phyloP scores from a whole-genome alignment of 2,888 invertebrate species.

The Tipula unca region DNA sequence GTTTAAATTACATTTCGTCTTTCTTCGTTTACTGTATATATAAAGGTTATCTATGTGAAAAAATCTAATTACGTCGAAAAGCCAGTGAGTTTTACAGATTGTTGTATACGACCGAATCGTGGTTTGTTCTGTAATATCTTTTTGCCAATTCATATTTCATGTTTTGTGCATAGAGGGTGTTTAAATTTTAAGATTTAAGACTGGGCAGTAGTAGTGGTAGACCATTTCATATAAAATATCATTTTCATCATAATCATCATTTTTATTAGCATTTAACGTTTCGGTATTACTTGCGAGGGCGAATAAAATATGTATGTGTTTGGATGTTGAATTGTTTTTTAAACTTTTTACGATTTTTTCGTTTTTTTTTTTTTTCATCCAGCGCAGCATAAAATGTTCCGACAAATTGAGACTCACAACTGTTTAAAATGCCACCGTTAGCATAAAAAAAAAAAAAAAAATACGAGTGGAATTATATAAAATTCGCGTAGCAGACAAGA shows the following conservation, averaged over 20 bases:
- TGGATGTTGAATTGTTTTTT: not conserved
- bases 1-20: not conserved
- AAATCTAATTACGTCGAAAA: constrained; percentile 8
- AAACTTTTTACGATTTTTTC: not conserved
- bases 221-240: constrained; percentile 1
- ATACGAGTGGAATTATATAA: not conserved
- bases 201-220: not conserved
- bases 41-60: not conserved
- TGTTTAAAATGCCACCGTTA: not conserved
- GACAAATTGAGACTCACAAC: constrained; percentile 8
- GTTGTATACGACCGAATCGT: constrained; percentile 8
- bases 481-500: not conserved
- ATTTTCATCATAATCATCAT: not conserved
- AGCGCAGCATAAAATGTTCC: not conserved
- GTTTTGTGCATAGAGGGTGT: not conserved
- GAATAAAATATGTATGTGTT: not conserved
- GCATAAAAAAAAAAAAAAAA: not conserved
- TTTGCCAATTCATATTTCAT: not conserved
- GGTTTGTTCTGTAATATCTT: not conserved
- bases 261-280: not conserved
- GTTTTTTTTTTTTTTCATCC: no score
- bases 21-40: not conserved
- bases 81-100: not conserved
- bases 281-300: not conserved
- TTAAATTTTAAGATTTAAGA: not conserved